phyloP scores from a whole-genome alignment of 2,113 vertebrate genomes.

The Aphelocoma coerulescens region DNA sequence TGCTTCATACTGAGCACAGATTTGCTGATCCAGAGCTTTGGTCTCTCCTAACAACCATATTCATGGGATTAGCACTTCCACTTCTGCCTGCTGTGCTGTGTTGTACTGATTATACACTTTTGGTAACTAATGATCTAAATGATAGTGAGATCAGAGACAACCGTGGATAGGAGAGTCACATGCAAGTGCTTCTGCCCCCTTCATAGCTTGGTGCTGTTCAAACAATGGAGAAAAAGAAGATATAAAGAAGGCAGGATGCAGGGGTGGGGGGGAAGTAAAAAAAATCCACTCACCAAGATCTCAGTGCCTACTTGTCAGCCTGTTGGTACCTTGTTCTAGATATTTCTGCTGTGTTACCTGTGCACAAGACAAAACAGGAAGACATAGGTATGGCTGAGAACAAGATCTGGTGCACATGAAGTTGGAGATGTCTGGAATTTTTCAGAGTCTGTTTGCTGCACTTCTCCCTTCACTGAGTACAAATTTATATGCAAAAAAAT shows the following conservation, averaged over 20 bases:
- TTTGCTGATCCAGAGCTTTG: neutral
- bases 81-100: neutral
- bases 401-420: neutral
- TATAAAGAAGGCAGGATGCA: neutral
- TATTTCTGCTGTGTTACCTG: neutral
- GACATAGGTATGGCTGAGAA: neutral
- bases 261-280: rapidly evolving
- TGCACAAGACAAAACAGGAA: neutral
- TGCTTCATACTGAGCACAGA: neutral
- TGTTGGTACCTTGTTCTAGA: neutral
- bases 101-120: neutral
- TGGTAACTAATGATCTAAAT: neutral
- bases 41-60: neutral
- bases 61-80: neutral
- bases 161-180: neutral
- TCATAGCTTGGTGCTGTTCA: neutral
- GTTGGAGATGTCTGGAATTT: neutral
- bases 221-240: neutral
- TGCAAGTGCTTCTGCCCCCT: neutral
- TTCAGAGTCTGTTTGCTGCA: neutral
- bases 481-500: neutral
- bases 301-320: rapidly evolving
- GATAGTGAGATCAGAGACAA: neutral
- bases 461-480: neutral
- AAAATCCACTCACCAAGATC: neutral